Base-by-base conservation (phyloP, 2,888 invertebrate species). In the Platynereis dumerilii region DNA sequence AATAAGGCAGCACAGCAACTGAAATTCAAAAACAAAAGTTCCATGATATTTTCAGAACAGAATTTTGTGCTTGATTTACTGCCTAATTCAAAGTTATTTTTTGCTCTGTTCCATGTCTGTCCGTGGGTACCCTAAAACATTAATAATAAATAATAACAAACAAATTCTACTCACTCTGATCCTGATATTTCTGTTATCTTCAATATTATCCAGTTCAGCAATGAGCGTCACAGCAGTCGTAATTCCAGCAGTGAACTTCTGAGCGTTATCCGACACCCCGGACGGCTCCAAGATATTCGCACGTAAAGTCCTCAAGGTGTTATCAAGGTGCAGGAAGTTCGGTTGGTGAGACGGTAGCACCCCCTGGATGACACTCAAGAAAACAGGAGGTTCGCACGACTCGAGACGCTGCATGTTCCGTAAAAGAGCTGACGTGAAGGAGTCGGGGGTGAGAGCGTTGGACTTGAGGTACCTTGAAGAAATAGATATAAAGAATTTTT, bases 171-270 rank as follows among this genome's bases (percentile, higher is more conserved):
- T 58, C 34, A 95, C 90, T 86, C 92, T 91, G 71, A 96, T 89
- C 69, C 94, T 88, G 75, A 96, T 86, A 67, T 90, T 88, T 58
- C 87, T 86, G 0, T 91, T 89, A 77, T 91, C 89, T 44, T 89
- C 88, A 64, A 96, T 87, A 84, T 94, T 91, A 72, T 89, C 87
- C 69, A 97, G 88, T 81, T 93, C 93, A 0, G 94, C 95, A 77
- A 94, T 92, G 64, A 96, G 87, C 17, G 91, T 91, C 45, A 96
- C 90, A 42, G 92, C 92, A 67, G 94, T 89, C 58, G 96, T 90
- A 2, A 97, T 88, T 0, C 96, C 96, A 0, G 96, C 95, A 42
- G 95, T 94, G 80, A 96, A 95, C 79, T 95, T 94, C 65, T 94
- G 86, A 1, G 93, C 91, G 59, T 88, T 89, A 74, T 93, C 93